A percentile compares a stretch with the other conserved stretches of the same genome.
Conservation (phyloP, 2,797 vertebrate genomes). For the Cheirogaleus major region DNA sequence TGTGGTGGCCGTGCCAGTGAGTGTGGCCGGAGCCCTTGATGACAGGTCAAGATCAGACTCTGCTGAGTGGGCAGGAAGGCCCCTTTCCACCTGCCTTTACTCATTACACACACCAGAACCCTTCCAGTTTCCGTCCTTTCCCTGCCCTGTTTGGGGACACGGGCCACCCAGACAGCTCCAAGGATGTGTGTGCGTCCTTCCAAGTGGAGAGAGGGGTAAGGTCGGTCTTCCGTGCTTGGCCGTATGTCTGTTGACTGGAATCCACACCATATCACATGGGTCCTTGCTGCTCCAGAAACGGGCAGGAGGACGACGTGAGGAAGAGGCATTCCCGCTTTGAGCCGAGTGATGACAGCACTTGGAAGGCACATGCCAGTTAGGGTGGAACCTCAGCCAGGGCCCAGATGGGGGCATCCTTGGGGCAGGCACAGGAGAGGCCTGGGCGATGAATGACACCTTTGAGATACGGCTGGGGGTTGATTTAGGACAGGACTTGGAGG, state of each 20-base stretch:
- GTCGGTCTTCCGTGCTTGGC: slow-evolving; percentile 60
- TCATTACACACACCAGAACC: background rate
- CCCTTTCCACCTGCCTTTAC: background rate
- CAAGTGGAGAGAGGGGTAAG: slow-evolving; percentile 40
- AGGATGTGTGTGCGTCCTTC: background rate
- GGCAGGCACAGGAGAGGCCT: background rate
- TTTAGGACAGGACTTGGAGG: too few relatives aligned
- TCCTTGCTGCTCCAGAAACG: slow-evolving; percentile 59
- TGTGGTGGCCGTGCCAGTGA: background rate
- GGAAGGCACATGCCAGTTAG: background rate
- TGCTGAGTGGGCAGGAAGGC: background rate
- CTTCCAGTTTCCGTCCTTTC: background rate
- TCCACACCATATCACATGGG: slow-evolving; percentile 16
- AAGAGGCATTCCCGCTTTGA: slow-evolving; percentile 12
- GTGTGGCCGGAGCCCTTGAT: background rate
- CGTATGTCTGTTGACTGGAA: slow-evolving; percentile 58
- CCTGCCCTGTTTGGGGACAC: background rate
- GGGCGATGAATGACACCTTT: background rate
- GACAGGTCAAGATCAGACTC: background rate
- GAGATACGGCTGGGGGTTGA: background rate
- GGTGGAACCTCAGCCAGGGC: too few relatives aligned
- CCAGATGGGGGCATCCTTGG: background rate
- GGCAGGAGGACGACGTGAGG: slow-evolving; percentile 7
- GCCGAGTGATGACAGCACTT: slow-evolving; percentile 55
- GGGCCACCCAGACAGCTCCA: background rate